A percentile compares a stretch with the other conserved stretches of the same genome.
Evolutionary conservation across 2,797 vertebrate genomes (phyloP).

Genomic region (Lepus townsendii): DNA sequence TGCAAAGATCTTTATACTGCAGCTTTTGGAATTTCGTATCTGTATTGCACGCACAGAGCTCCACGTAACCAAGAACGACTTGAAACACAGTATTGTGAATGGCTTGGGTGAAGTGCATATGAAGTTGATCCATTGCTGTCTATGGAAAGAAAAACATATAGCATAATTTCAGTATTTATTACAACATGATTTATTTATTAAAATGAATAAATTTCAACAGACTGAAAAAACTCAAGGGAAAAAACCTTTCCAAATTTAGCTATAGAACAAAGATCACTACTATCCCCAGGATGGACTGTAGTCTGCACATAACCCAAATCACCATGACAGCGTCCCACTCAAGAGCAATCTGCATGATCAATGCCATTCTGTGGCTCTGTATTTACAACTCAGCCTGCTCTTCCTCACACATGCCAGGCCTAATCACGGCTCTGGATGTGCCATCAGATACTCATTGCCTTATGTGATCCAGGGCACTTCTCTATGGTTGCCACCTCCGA

Average conservation of each 20-base stretch:
- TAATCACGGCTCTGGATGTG: background rate
- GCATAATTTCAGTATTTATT: background rate
- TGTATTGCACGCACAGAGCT: conserved; percentile 97
- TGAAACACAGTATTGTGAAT: conserved; percentile 99
- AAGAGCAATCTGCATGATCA: background rate
- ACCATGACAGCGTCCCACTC: background rate
- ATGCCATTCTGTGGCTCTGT: background rate
- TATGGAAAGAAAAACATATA: conserved; percentile 81
- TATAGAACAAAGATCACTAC: background rate
- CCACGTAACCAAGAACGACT: conserved; percentile 98
- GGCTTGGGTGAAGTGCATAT: conserved; percentile 99
- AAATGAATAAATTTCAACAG: conserved; percentile 45
- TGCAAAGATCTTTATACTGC: conserved; percentile 99
- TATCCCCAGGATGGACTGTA: conserved; percentile 31
- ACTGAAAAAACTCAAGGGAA: conserved; percentile 39
- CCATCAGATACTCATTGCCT: background rate
- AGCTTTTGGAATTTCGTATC: conserved; percentile 99
- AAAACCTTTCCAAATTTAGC: background rate
- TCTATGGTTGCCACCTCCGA: background rate
- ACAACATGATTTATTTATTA: background rate
- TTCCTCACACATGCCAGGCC: background rate
- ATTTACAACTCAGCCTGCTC: background rate
- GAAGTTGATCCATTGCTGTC: conserved; percentile 99
- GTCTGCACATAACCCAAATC: background rate
- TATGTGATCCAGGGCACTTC: background rate